Base-by-base conservation (phyloP, 2,797 vertebrate genomes). In the Mus caroli region DNA sequence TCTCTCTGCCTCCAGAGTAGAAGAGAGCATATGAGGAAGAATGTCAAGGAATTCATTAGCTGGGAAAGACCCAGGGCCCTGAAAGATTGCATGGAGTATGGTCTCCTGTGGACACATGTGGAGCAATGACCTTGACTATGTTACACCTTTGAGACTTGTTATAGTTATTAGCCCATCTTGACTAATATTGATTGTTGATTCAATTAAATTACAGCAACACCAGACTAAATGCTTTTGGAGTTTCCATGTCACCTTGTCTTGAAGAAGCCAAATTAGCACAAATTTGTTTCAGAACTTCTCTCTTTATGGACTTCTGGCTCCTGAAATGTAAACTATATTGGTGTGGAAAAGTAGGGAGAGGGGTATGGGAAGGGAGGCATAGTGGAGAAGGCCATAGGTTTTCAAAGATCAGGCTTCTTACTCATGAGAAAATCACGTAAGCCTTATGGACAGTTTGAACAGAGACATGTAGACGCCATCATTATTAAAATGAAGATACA, bases 301-400 rank as follows among this genome's bases (percentile, higher is more conserved):
- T 88, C 22, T 85, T 84, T 75, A 3, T 83, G 52, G 13, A 75
- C 4, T 71, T 87, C 6, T 78, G 37, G 31, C 34, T 96, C 26
- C 85, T 90, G 75, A 89, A 79, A 93, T 88, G 31, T 92, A 40
- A 89, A 85, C 95, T 76, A 37, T 24, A 88, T 11, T n/a, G 52
- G 60, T 43, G 13, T 20, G 75, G 50, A 56, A 94, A 93, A 50
- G 58, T 31, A 46, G 56, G 56, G 4, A n/a, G 64, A 58, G 54
- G 43, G n/a, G 0, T 28, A 79, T 37, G 37, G 80, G 46, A 90
- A 90, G 56, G 40, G 17, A 91, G 79, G 56, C 75, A 43, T 62
- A 31, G 19, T 14, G 31, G 83, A 22, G 19, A 50, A 24, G 31
- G 60, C 11, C 11, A 50, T 12, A 62, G 14, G 37, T 80, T 95